These are phyloP conservation scores for Asbolus verrucosus DNA, from an alignment of 1,140 invertebrate species.

Conservation along the genomic window DNA sequence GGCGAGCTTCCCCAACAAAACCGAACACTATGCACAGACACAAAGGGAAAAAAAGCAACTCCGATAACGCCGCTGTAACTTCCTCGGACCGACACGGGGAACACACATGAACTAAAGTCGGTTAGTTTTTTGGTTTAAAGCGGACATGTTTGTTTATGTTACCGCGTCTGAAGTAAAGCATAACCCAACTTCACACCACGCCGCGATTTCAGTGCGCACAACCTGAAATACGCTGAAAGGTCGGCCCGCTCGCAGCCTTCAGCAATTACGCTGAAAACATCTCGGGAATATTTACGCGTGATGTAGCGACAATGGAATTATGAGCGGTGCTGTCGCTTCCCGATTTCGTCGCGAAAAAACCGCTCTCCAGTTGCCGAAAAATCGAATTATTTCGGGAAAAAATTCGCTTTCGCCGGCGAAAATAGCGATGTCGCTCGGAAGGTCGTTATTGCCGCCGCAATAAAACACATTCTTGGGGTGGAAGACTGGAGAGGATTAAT, in stretches of 20 bases:
- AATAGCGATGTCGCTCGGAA: slow-evolving; percentile 14
- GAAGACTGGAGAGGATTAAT: slow-evolving; percentile 1
- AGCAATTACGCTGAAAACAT: slow-evolving; percentile 43
- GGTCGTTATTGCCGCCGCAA: slow-evolving; percentile 21
- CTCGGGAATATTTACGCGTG: slow-evolving; percentile 19
- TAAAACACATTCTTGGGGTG: slow-evolving; percentile 30
- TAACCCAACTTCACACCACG: slow-evolving; percentile 54
- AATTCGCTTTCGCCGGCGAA: slow-evolving; percentile 2
- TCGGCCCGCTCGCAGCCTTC: slow-evolving; percentile 49
- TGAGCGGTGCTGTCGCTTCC: too few species aligned
- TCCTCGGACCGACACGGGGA: slow-evolving; percentile 15
- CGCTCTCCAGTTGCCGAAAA: too few species aligned
- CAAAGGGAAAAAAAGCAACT: slow-evolving; percentile 12
- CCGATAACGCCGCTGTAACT: slow-evolving; percentile 13
- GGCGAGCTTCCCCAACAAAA: slow-evolving; percentile 2
- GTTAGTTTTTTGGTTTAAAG: slow-evolving; percentile 45
- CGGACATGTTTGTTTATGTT: slow-evolving; percentile 64
- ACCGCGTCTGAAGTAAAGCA: slow-evolving; percentile 61
- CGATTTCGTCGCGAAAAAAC: too few species aligned
- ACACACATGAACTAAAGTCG: slow-evolving; percentile 46
- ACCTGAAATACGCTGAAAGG: slow-evolving; percentile 49
- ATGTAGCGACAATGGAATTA: slow-evolving; percentile 18
- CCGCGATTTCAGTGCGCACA: slow-evolving; percentile 55
- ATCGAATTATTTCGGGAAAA: slow-evolving; percentile 24
- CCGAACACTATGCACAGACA: neutral